Percentiles rank a stretch among this genome's conserved stretches.
Conservation (phyloP, 1,140 invertebrate genomes). For the Sinella curviseta region DNA sequence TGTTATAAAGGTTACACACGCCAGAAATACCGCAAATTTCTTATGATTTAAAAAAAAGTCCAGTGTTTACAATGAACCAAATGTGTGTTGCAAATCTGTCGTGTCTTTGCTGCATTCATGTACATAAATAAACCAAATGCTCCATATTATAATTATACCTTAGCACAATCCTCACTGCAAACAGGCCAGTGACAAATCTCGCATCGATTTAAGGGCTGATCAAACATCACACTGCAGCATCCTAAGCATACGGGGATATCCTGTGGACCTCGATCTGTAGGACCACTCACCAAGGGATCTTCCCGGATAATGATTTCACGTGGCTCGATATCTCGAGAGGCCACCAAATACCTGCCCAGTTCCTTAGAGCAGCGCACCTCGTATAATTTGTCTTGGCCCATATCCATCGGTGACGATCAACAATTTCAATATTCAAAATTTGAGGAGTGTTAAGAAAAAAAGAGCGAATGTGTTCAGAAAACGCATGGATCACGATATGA, state of each 20-base stretch:
- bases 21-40: too few relatives aligned
- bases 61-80: too few relatives aligned
- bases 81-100: too few relatives aligned
- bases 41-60: too few relatives aligned
- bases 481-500: too few relatives aligned
- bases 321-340: neutral
- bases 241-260: slow-evolving; percentile 37
- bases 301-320: slow-evolving; percentile 12
- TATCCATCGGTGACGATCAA: neutral
- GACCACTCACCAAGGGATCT: slow-evolving; percentile 5
- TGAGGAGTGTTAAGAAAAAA: neutral
- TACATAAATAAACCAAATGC: neutral
- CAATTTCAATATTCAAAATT: neutral
- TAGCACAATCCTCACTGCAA: slow-evolving; percentile 60
- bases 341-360: slow-evolving; percentile 8
- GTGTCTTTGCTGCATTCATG: neutral
- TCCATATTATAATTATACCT: slow-evolving; percentile 2
- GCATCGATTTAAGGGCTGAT: slow-evolving; percentile 57
- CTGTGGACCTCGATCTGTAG: neutral
- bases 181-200: slow-evolving; percentile 66
- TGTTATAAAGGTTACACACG: too few relatives aligned
- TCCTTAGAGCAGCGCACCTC: neutral
- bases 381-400: neutral
- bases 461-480: neutral
- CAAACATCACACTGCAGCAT: slow-evolving; percentile 55